phyloP scores from a whole-genome alignment of 2,113 vertebrate species.

The Toxotes chatareus region DNA sequence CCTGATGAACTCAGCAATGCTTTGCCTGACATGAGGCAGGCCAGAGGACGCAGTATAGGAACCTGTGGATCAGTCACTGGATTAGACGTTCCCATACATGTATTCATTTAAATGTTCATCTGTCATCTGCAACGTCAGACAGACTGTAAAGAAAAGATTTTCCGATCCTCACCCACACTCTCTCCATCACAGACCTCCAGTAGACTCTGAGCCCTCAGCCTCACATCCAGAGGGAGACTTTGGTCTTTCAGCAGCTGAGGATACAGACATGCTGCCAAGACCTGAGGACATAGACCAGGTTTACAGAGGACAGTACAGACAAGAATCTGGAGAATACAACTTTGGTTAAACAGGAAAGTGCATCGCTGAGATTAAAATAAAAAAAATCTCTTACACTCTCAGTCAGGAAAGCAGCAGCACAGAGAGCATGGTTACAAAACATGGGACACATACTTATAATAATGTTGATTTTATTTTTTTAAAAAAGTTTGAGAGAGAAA shows the following conservation, averaged over 20 bases:
- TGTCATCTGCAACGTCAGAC: not conserved
- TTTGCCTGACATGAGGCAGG: constrained; percentile 47
- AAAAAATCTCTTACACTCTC: too few species aligned
- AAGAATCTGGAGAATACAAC: not conserved
- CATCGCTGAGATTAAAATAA: not conserved
- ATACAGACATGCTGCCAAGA: constrained; percentile 73
- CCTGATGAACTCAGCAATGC: constrained; percentile 75
- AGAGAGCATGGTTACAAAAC: not conserved
- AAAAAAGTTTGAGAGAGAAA: too few species aligned
- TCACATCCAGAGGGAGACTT: constrained; percentile 66
- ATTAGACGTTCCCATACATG: not conserved
- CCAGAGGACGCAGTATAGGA: constrained; percentile 72
- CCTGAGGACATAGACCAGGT: constrained; percentile 46
- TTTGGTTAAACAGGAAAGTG: too few species aligned
- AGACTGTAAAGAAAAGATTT: not conserved
- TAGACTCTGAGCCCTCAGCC: constrained; percentile 67
- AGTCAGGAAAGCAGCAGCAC: too few species aligned
- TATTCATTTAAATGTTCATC: not conserved
- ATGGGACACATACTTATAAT: too few species aligned
- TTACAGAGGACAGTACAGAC: not conserved
- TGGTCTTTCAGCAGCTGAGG: constrained; percentile 67
- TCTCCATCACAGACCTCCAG: constrained; percentile 70
- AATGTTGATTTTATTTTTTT: too few species aligned
- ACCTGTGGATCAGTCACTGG: constrained; percentile 54
- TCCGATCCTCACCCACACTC: constrained; percentile 70